Base-by-base conservation (phyloP, 2,888 invertebrate species). In the Pollenia amentaria region DNA sequence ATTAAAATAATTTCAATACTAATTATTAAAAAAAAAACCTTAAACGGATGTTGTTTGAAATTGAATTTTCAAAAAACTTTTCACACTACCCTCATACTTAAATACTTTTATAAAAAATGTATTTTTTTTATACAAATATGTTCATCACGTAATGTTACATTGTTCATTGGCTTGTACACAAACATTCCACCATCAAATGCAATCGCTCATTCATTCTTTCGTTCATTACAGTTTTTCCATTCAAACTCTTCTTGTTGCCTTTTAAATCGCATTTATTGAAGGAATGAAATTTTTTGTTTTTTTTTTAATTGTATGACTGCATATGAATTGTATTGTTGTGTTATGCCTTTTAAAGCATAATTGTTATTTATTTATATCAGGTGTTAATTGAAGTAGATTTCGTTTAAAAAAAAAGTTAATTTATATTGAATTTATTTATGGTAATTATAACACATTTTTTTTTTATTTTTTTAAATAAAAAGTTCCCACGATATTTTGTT, bases 301-400 rank as follows among this genome's bases (percentile, higher is more conserved):
- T 29, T 64, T 69, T 42, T 8, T 70, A 16, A 29, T 48, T 40
- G 10, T 67, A 40, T n/a, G 18, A 57, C 18, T 64, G 16, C 11
- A 77, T 70, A 83, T 64, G 42, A 70, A 77, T 73, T 29, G 29
- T 29, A 6, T 64, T 64, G 40, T 51, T 38, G n/a, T 79, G 62
- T 55, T 18, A 69, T 67, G 73, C 73, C 67, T 72, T 78, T 80
- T 81, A 81, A 81, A 81, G 42, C 72, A 55, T 85, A 78, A 81
- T 81, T 77, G 60, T 77, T 82, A 73, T 85, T 85, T 81, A 73
- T 81, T 65, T 70, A 18, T 79, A 62, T 73, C 72, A 85, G 85
- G 85, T 85, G 85, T 62, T 85, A 82, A 85, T 85, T 81, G 81
- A 64, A 46, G 69, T 67, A 70, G 21, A 70, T 44, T 72, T 62